Evolutionary conservation across 2,113 vertebrate genomes (phyloP), one percentile per base, ranked within the genome.

Genomic region (Dicentrarchus labrax): DNA sequence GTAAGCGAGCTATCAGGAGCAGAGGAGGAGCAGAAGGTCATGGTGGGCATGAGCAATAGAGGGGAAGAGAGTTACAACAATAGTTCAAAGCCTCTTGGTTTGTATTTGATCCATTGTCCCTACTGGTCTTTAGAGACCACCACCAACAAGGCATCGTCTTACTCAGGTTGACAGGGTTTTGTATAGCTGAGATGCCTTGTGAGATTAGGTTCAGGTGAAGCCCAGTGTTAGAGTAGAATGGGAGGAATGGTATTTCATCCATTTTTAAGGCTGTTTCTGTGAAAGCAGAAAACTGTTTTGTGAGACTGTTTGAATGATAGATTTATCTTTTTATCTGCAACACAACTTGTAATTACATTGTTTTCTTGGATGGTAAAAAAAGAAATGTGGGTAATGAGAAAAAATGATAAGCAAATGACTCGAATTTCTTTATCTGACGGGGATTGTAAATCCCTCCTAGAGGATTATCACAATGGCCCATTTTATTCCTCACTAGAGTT

Each of bases 61-160:
- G 65, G 74, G 66, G 82, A 85, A 89, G 84, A 86, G 83, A 88
- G 74, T 21, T 45, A 72, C 68, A 89, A 94, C 94, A 94, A 93
- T 94, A 81, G 91, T 95, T 95, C 93, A 95, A 95, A 95, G 93
- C 76, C 43, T 87, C 89, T 71, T 60, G 45, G 72, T 87, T 86
- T 76, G 89, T 71, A 94, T 95, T 95, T 95, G 93, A 95, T 95
- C 94, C 86, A 95, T 95, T 95, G 93, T 95, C 79, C 92, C 50
- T 1, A 17, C 81, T 74, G 90, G 84, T 90, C 93, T 92, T 94
- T 91, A 64, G 93, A 94, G 93, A 92, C 90, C 91, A 93, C 89
- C 86, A 90, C 90, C 92, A 91, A 91, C 89, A 89, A 89, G 91
- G 93, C 91, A 95, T 94, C 94, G 68, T 94, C 92, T 95, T 95